phyloP scores from a whole-genome alignment of 2,888 invertebrate genomes.

The Ceramica pisi region DNA sequence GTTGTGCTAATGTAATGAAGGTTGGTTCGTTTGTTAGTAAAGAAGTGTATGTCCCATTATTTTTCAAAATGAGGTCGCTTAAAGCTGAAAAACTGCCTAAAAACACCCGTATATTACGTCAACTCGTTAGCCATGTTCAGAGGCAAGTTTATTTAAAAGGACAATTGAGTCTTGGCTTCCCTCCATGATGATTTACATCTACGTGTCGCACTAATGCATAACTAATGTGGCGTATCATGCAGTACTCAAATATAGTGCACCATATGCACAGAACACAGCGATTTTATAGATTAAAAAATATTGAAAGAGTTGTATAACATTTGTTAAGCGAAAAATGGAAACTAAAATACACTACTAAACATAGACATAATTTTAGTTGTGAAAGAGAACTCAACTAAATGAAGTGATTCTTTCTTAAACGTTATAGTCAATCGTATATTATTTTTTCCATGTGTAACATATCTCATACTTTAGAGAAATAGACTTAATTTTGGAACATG shows the following conservation, averaged over 20 bases:
- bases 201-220: slow-evolving; percentile 28
- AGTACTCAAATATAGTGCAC: neutral
- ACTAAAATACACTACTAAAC: too few relatives aligned
- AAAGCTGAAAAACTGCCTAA: slow-evolving; percentile 26
- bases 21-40: slow-evolving; percentile 20
- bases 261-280: neutral
- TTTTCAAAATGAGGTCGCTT: slow-evolving; percentile 31
- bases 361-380: too few relatives aligned
- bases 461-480: neutral
- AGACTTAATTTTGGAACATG: neutral
- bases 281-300: neutral
- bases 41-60: slow-evolving; percentile 35
- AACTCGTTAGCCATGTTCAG: neutral
- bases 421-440: neutral
- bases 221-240: slow-evolving; percentile 11
- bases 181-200: slow-evolving; percentile 24
- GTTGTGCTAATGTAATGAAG: slow-evolving; percentile 26
- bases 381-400: too few relatives aligned
- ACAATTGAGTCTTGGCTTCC: slow-evolving; percentile 23
- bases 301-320: neutral
- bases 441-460: too few relatives aligned
- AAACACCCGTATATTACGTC: neutral
- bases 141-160: slow-evolving; percentile 5
- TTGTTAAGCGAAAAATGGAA: neutral
- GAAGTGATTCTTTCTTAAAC: neutral